Percentiles rank a stretch among this genome's conserved stretches.
Conservation (phyloP, 2,888 invertebrate genomes). For the Pardosa pseudoannulata region DNA sequence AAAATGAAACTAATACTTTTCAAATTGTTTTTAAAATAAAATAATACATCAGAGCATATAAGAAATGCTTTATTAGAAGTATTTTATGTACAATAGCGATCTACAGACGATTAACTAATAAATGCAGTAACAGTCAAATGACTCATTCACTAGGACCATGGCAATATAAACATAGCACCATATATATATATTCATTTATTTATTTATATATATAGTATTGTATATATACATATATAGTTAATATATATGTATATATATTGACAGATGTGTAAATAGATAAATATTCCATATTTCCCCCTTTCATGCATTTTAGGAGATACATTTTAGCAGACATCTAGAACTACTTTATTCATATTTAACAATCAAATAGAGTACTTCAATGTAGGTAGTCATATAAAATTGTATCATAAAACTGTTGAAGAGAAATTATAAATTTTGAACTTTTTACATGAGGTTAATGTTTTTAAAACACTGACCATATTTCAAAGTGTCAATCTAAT, state of each 20-base stretch:
- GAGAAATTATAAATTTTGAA: constrained; percentile 39
- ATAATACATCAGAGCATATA: neutral
- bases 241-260: neutral
- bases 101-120: constrained; percentile 54
- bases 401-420: constrained; percentile 43
- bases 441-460: constrained; percentile 34
- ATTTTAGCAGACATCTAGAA: constrained; percentile 26
- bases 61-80: constrained; percentile 56
- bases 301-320: constrained; percentile 22
- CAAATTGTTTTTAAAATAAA: no score
- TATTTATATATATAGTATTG: constrained; percentile 20
- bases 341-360: constrained; percentile 19
- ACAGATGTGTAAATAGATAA: neutral
- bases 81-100: constrained; percentile 62
- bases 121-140: constrained; percentile 67
- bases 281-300: neutral
- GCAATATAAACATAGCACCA: constrained; percentile 72
- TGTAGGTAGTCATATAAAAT: constrained; percentile 35
- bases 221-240: constrained; percentile 10
- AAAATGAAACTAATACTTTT: no score
- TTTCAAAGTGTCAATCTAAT: neutral
- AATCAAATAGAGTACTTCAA: constrained; percentile 21
- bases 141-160: constrained; percentile 57
- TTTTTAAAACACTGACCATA: constrained; percentile 35
- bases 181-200: constrained; percentile 48